A percentile compares a stretch with the other conserved stretches of the same genome.
phyloP scores from a whole-genome alignment of 2,113 vertebrate species.

The Thymallus thymallus region DNA sequence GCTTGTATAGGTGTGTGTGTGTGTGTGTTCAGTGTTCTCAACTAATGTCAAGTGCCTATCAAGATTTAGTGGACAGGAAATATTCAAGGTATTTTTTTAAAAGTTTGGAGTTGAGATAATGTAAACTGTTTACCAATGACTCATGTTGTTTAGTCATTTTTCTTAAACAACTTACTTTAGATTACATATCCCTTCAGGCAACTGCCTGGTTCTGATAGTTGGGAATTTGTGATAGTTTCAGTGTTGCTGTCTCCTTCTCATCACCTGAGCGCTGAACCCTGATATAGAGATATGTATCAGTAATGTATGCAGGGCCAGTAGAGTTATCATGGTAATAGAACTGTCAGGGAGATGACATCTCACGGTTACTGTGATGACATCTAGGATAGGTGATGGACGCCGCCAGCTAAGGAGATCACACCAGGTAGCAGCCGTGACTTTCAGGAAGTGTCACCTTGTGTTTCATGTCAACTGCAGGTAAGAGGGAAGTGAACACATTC shows the following conservation, averaged over 20 bases:
- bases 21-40: background rate
- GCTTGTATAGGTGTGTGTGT: background rate
- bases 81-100: background rate
- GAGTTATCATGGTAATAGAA: slow-evolving; percentile 56
- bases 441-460: slow-evolving; percentile 25
- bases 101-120: background rate
- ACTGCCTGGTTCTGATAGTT: background rate
- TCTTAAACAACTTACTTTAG: too few relatives aligned
- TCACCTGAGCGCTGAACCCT: slow-evolving; percentile 24
- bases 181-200: too few relatives aligned
- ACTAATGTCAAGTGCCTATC: background rate
- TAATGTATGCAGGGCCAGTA: slow-evolving; percentile 45
- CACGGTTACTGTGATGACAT: slow-evolving; percentile 51
- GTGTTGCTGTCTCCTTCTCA: background rate
- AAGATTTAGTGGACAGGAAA: background rate
- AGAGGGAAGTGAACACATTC: background rate
- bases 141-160: background rate
- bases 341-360: slow-evolving; percentile 55
- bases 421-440: slow-evolving; percentile 43
- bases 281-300: slow-evolving; percentile 22
- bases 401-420: slow-evolving; percentile 43
- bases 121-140: background rate
- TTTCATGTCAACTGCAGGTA: slow-evolving; percentile 24
- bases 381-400: slow-evolving; percentile 56
- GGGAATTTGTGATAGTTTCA: background rate